phyloP scores from a whole-genome alignment of 2,113 vertebrate genomes.

The Enhydra lutris region DNA sequence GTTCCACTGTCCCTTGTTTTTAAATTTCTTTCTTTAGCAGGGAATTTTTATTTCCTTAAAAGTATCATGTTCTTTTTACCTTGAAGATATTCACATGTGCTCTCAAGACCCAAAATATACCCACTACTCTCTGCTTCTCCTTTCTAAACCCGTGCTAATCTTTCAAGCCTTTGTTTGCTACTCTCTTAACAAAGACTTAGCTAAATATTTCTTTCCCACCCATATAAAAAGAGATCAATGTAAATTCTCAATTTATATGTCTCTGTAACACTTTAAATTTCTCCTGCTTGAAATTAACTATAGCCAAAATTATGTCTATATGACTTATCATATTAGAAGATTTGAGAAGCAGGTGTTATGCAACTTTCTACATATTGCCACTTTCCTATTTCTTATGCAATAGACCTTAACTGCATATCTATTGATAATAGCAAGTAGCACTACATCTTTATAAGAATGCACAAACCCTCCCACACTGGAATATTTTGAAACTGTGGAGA shows the following conservation, averaged over 20 bases:
- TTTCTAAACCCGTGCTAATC: not conserved
- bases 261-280: not conserved
- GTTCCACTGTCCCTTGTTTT: not conserved
- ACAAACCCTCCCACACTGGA: not conserved
- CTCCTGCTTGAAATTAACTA: not conserved
- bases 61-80: not conserved
- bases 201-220: not conserved
- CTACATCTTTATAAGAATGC: not conserved
- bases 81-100: not conserved
- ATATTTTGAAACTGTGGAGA: not conserved
- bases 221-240: not conserved
- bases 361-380: not conserved
- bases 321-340: not conserved
- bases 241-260: not conserved
- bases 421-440: not conserved
- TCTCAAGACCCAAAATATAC: not conserved
- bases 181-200: not conserved
- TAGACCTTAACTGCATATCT: not conserved
- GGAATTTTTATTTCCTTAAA: not conserved
- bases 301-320: not conserved
- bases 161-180: not conserved
- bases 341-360: not conserved
- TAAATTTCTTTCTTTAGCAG: not conserved
- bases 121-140: not conserved
- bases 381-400: not conserved